Percentiles rank a stretch among this genome's conserved stretches.
These are phyloP conservation scores for Prosopocoilus inquinatus DNA, from an alignment of 2,888 invertebrate genomes.

Conservation along the genomic window DNA sequence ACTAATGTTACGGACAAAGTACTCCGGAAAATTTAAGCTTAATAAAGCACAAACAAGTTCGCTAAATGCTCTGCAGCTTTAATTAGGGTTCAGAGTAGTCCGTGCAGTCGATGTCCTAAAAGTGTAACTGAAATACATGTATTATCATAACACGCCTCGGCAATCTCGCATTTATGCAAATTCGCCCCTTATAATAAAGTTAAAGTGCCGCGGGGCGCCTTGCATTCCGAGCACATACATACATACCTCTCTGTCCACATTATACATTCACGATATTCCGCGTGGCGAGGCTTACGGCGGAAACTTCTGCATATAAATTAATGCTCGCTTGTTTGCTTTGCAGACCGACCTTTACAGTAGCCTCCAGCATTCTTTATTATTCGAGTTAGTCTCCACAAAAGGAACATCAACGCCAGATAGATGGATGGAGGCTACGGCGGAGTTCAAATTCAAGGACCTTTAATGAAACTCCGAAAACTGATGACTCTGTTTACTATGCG, in stretches of 20 bases:
- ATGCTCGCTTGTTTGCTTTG: constrained; percentile 30
- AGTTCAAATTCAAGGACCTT: not conserved
- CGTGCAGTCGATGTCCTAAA: not conserved
- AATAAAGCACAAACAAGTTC: too few relatives aligned
- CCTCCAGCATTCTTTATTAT: constrained; percentile 26
- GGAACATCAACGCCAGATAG: constrained; percentile 30
- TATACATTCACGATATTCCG: constrained; percentile 29
- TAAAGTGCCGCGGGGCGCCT: constrained; percentile 13
- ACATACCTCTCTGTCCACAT: constrained; percentile 26
- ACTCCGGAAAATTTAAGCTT: too few relatives aligned
- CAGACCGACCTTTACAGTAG: constrained; percentile 27
- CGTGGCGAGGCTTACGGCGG: constrained; percentile 22
- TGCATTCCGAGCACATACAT: constrained; percentile 28
- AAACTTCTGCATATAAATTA: constrained; percentile 35
- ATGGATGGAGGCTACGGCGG: not conserved
- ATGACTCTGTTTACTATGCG: too few relatives aligned
- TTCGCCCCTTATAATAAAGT: constrained; percentile 17
- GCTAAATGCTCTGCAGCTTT: too few relatives aligned
- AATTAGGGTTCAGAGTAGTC: too few relatives aligned
- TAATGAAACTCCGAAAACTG: too few relatives aligned
- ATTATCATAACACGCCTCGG: constrained; percentile 7
- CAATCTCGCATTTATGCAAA: constrained; percentile 19
- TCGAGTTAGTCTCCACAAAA: constrained; percentile 25
- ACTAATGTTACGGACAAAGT: too few relatives aligned
- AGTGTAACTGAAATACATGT: constrained; percentile 2